Evolutionary conservation across 2,113 vertebrate species (phyloP).

Genomic region (Lophotis ruficrista): DNA sequence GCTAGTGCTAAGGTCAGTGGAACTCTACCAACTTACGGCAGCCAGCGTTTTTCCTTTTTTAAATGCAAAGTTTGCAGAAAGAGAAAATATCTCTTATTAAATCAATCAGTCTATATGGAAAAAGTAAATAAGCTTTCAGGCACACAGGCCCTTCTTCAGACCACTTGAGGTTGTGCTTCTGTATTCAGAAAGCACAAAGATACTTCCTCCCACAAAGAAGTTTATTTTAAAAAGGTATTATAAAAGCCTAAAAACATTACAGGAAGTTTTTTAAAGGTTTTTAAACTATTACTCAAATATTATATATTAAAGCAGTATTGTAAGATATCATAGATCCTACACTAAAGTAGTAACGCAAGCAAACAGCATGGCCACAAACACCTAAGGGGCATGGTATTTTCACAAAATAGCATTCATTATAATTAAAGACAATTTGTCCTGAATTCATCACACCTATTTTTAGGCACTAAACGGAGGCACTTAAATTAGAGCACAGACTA

Average conservation of each 20-base stretch:
- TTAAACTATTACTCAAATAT: not conserved
- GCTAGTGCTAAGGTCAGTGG: not conserved
- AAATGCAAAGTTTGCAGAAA: not conserved
- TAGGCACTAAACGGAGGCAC: not conserved
- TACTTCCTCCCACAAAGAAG: not conserved
- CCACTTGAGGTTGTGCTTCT: not conserved
- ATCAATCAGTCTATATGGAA: not conserved
- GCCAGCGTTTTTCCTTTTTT: not conserved
- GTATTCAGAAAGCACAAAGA: not conserved
- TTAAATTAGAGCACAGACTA: not conserved
- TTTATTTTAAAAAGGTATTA: rapidly evolving
- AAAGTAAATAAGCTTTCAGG: not conserved
- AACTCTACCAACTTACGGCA: not conserved
- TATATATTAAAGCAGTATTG: not conserved
- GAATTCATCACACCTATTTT: not conserved
- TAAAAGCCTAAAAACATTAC: not conserved
- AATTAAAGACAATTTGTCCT: not conserved
- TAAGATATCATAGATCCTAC: rapidly evolving
- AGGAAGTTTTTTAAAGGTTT: not conserved
- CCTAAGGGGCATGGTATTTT: not conserved
- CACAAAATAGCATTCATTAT: not conserved
- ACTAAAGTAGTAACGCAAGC: not conserved
- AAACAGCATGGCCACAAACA: not conserved
- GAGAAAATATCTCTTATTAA: not conserved
- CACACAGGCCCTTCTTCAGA: not conserved